Base-by-base conservation (phyloP, 2,113 vertebrate genomes). In the Paramisgurnus dabryanus region DNA sequence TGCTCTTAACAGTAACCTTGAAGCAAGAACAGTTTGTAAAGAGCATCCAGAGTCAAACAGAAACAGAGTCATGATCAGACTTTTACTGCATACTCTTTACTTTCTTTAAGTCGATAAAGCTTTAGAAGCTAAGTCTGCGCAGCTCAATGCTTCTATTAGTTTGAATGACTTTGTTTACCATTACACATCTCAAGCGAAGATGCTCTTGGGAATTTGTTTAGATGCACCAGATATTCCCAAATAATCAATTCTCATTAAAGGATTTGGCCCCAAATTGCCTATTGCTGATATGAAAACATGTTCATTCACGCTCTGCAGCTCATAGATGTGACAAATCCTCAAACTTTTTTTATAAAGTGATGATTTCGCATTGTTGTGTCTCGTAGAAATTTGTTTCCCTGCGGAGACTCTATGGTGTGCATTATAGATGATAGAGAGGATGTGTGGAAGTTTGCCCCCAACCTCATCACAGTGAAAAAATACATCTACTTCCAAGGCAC, bases 401-500 rank as follows among this genome's bases (percentile, higher is more conserved):
- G 97, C 72, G 98, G 98, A 0, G 98, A 99, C 83, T 96, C 97
- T 2, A 99, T 99, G 98, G 98, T 99, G 80, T 99, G 97, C 89
- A 99, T 99, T 61, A 99, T 99, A 11, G 98, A 99, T 47, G 98
- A 99, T n/a, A 92, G 98, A 67, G 98, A 99, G 82, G 98, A 99
- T 8, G 98, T 99, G 65, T 99, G 97, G 98, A 98, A 98, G 87
- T 99, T 97, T 78, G 97, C 98, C 2, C 97, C 97, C 7, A 99
- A 99, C 88, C 93, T 99, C 85, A 97, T 99, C 90, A 97, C 97
- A 75, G 98, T 99, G 91, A 99, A 98, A 92, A 99, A 99, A 79
- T 99, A 99, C 0, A 94, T 95, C 43, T 99, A 98, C 88, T 99
- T 99, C 89, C 96, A 98, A 88, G 98, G 96, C 15, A 97, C 93